phyloP scores from a whole-genome alignment of 1,140 invertebrate species.

The Lepidotrigona ventralis region DNA sequence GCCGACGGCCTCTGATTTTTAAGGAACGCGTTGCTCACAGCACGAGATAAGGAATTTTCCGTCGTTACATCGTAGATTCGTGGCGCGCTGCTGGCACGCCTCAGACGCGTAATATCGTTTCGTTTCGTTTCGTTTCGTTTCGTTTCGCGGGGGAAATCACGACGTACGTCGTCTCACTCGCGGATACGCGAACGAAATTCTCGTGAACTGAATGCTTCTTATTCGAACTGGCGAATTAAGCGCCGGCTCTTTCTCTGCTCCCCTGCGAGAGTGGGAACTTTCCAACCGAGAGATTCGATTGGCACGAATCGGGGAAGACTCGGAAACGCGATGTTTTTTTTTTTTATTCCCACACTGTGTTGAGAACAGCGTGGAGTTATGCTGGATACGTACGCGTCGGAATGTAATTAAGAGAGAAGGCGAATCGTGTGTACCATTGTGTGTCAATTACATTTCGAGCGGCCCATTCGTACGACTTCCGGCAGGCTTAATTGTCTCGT shows the following conservation, averaged over 20 bases:
- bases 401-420: constrained; percentile 54
- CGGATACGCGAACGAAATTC: background rate
- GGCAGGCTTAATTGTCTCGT: constrained; percentile 63
- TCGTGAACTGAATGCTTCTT: background rate
- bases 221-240: background rate
- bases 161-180: background rate
- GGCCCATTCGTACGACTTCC: constrained; percentile 63
- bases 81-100: constrained; percentile 31
- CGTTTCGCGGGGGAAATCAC: background rate
- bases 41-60: constrained; percentile 73
- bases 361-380: background rate
- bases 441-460: constrained; percentile 65
- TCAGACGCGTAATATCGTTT: constrained; percentile 54
- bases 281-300: background rate
- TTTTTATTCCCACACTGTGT: background rate
- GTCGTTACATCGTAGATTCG: constrained; percentile 54
- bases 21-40: constrained; percentile 49
- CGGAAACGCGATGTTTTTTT: background rate
- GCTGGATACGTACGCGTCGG: constrained; percentile 6
- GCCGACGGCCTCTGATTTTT: constrained; percentile 68
- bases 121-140: background rate
- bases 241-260: background rate
- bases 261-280: background rate
- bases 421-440: constrained; percentile 41
- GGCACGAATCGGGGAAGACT: too few relatives aligned